Evolutionary conservation across 2,797 vertebrate genomes (phyloP), one percentile per base, ranked within the genome.

Genomic region (Hydrocynus forskahlii): DNA sequence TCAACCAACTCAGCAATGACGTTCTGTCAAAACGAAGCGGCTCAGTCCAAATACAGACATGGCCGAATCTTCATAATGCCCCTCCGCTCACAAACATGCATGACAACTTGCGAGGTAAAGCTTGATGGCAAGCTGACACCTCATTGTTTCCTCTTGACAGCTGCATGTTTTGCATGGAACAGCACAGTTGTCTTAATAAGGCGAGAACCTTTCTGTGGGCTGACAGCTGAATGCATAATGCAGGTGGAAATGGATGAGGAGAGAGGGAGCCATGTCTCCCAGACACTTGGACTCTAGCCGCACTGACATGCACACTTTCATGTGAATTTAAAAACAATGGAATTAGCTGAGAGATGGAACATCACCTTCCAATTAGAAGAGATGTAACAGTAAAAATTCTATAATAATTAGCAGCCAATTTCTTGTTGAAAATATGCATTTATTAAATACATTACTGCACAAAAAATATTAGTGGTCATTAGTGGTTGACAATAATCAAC

Each of bases 221-320:
- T 77, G 72, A 74, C 72, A 74, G 54, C 75, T 67, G 29, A 66
- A 77, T 77, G 62, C 63, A 55, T 67, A 54, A 77, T 66, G 50
- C 63, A 66, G 62, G 62, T 67, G 48, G 62, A 77, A 67, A 77
- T 21, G 29, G 29, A 67, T 55, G 48, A n/a, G 21, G 23, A 29
- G 12, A 77, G 62, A 43, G 52, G 0, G 25, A 72, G 54, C 17
- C 35, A 50, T 23, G 35, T 73, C 29, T 57, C 40, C 17, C 19
- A 43, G 29, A 57, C 50, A 60, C 38, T 60, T 59, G 23, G 8
- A 60, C 25, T 73, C 25, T 71, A 23, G 25, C 48, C 35, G 25
- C 16, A 52, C 25, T 54, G 12, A 52, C 13, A 29, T 70, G 13
- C 23, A 70, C 21, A 70, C 14, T 13, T 69, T 68, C 43, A 69